Conservation (phyloP, 1,140 invertebrate species). For the Lerema accius region DNA sequence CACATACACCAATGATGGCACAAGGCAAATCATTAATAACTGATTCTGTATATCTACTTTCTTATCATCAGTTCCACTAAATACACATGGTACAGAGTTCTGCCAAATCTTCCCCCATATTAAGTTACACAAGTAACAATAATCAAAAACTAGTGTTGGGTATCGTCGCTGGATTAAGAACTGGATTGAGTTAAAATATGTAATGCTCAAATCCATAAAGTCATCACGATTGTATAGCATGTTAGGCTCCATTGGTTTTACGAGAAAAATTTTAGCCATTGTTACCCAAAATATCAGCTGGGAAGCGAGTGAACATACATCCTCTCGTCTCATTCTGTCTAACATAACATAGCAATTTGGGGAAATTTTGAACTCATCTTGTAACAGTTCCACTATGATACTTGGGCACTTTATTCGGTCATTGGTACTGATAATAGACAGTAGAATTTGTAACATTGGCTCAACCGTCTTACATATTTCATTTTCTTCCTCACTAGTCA, state of each 20-base stretch:
- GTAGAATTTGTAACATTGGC: slow-evolving; percentile 63
- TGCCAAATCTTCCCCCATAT: slow-evolving; percentile 59
- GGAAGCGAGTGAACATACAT: slow-evolving; percentile 43
- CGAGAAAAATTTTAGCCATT: slow-evolving; percentile 54
- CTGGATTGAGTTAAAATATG: slow-evolving; percentile 66
- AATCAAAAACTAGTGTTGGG: slow-evolving; percentile 54
- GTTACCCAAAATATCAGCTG: slow-evolving; percentile 60
- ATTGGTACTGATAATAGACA: slow-evolving; percentile 50
- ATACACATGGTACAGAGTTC: slow-evolving; percentile 37
- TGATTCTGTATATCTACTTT: slow-evolving; percentile 74
- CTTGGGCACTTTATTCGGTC: slow-evolving; percentile 46
- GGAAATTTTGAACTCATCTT: slow-evolving; percentile 51
- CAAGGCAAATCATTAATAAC: slow-evolving; percentile 83
- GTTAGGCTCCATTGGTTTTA: slow-evolving; percentile 47
- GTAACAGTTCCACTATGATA: slow-evolving; percentile 46
- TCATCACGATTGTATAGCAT: slow-evolving; percentile 53
- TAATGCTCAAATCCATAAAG: slow-evolving; percentile 56
- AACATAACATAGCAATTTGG: slow-evolving; percentile 50
- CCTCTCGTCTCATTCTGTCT: slow-evolving; percentile 56
- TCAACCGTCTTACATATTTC: slow-evolving; percentile 54
- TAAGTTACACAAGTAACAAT: slow-evolving; percentile 56
- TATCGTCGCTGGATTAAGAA: slow-evolving; percentile 50
- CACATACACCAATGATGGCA: slow-evolving; percentile 83
- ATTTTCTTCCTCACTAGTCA: slow-evolving; percentile 63
- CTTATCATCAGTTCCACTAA: slow-evolving; percentile 35